Conservation (phyloP, 2,888 invertebrate species). For the Macaria liturata region DNA sequence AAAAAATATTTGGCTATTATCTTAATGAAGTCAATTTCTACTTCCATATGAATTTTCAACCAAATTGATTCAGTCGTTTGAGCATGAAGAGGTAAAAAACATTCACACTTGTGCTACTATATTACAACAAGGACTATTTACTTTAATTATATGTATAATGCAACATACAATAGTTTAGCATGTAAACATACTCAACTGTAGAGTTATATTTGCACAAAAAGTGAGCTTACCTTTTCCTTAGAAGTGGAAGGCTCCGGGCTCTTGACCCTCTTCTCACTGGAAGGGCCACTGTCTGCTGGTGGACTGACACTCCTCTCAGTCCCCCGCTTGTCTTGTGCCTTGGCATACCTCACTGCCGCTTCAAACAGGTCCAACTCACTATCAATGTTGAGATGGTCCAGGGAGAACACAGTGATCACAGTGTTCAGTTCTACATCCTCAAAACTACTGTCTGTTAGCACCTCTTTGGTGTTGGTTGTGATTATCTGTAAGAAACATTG, state of each 20-base stretch:
- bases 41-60: no score
- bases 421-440: slow-evolving; percentile 90
- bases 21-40: no score
- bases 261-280: slow-evolving; percentile 52
- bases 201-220: no score
- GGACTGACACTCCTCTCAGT: slow-evolving; percentile 60
- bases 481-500: slow-evolving; percentile 84
- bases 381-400: slow-evolving; percentile 88
- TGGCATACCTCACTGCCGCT: slow-evolving; percentile 85
- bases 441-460: slow-evolving; percentile 89
- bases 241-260: slow-evolving; percentile 71
- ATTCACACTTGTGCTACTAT: no score
- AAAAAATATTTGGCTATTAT: no score
- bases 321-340: slow-evolving; percentile 62
- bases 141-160: no score
- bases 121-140: no score
- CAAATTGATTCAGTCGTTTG: no score
- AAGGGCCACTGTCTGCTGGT: slow-evolving; percentile 49
- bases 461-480: slow-evolving; percentile 89
- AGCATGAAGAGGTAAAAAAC: no score
- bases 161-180: no score
- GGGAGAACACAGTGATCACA: slow-evolving; percentile 88
- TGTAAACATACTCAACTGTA: no score
- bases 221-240: slow-evolving; percentile 31
- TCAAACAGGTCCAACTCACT: slow-evolving; percentile 91